Conservation (phyloP, 2,888 invertebrate genomes). For the Halictus quadricinctus region DNA sequence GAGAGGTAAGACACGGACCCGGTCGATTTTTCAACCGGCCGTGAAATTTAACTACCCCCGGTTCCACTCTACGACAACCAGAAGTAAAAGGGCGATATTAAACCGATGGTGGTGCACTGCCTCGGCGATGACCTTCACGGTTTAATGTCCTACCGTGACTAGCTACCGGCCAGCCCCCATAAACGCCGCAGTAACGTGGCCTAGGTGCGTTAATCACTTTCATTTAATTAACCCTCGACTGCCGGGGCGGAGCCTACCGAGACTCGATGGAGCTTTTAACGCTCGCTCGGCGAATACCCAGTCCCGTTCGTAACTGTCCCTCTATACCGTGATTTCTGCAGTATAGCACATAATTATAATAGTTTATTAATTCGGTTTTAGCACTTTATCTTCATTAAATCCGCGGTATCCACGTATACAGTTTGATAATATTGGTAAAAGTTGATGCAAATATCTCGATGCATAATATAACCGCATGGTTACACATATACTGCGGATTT, state of each 20-base stretch:
- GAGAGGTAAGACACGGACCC: not conserved
- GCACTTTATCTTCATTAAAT: no score
- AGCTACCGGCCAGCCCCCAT: not conserved
- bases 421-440: no score
- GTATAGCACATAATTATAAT: not conserved
- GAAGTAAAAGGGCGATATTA: not conserved
- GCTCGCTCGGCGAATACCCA: not conserved
- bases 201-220: constrained; percentile 1
- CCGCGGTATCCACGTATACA: no score
- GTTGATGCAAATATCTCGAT: no score
- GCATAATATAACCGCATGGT: no score
- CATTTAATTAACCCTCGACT: not conserved
- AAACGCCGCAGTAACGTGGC: not conserved
- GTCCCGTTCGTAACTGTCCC: not conserved
- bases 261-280: not conserved
- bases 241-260: not conserved
- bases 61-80: not conserved
- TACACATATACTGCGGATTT: no score
- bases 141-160: not conserved
- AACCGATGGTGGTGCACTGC: not conserved
- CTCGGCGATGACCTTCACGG: not conserved
- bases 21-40: not conserved
- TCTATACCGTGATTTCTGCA: not conserved
- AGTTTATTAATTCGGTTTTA: not conserved
- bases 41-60: not conserved